phyloP scores from a whole-genome alignment of 2,113 vertebrate species.

The Thunnus thynnus region DNA sequence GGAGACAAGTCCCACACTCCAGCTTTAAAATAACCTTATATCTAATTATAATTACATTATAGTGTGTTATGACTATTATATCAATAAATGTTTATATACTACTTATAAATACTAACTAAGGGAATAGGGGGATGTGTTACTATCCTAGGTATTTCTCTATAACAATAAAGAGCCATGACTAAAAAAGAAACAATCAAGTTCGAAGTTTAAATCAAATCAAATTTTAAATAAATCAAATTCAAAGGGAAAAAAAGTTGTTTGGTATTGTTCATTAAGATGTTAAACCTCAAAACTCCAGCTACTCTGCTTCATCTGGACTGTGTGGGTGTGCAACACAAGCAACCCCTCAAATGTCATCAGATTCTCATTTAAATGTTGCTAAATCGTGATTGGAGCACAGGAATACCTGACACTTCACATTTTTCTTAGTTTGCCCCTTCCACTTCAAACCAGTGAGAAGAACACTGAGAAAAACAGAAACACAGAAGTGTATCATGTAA shows the following conservation, averaged over 20 bases:
- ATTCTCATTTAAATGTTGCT: neutral
- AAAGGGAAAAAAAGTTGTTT: neutral
- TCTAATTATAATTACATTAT: too few relatives aligned
- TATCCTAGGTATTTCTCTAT: too few relatives aligned
- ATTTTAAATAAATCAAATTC: too few relatives aligned
- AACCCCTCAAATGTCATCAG: neutral
- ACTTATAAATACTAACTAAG: too few relatives aligned
- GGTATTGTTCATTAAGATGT: too few relatives aligned
- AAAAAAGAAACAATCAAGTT: neutral
- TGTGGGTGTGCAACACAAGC: neutral
- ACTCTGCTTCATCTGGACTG: neutral
- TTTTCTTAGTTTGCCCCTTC: neutral
- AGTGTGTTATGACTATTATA: too few relatives aligned
- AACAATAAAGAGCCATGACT: neutral
- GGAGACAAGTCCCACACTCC: too few relatives aligned
- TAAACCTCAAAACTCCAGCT: neutral
- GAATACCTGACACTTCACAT: neutral
- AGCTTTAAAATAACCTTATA: too few relatives aligned
- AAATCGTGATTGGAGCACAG: neutral
- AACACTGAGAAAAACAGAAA: neutral
- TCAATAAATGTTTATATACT: too few relatives aligned
- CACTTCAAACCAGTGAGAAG: neutral
- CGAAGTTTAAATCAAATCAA: neutral
- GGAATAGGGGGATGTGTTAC: too few relatives aligned
- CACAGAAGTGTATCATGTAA: neutral